Evolutionary conservation across 2,113 vertebrate genomes (phyloP).

Genomic region (Neogobius melanostomus): DNA sequence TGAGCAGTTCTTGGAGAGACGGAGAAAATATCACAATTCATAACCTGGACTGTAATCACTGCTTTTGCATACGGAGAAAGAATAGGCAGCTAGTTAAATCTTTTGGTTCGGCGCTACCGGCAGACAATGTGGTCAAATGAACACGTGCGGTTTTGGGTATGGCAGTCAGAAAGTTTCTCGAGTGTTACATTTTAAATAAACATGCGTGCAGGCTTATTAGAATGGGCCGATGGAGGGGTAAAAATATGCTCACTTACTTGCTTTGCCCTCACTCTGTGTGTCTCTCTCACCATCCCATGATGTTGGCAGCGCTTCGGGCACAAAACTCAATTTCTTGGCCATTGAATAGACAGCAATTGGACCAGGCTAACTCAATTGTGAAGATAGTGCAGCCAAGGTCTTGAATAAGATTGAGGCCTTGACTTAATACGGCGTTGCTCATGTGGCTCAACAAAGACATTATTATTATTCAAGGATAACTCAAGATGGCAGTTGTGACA

Average conservation of each 20-base stretch:
- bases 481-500: slow-evolving; percentile 63
- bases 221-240: slow-evolving; percentile 38
- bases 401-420: slow-evolving; percentile 78
- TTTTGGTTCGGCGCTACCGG: slow-evolving; percentile 45
- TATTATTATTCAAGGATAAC: slow-evolving; percentile 61
- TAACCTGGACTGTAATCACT: slow-evolving; percentile 64
- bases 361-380: slow-evolving; percentile 77
- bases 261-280: slow-evolving; percentile 31
- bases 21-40: slow-evolving; percentile 63
- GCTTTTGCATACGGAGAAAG: slow-evolving; percentile 56
- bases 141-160: slow-evolving; percentile 40
- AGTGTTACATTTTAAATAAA: slow-evolving; percentile 54
- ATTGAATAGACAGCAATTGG: slow-evolving; percentile 79
- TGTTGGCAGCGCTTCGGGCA: slow-evolving; percentile 72
- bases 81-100: slow-evolving; percentile 31
- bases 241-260: slow-evolving; percentile 67
- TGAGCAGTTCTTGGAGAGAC: slow-evolving; percentile 59
- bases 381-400: slow-evolving; percentile 73
- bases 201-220: slow-evolving; percentile 38
- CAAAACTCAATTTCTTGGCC: slow-evolving; percentile 81
- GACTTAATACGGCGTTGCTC: slow-evolving; percentile 75
- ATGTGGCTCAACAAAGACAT: slow-evolving; percentile 67
- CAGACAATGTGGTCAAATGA: slow-evolving; percentile 42
- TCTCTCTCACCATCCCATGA: slow-evolving; percentile 54
- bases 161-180: slow-evolving; percentile 54